phyloP scores from a whole-genome alignment of 2,888 invertebrate genomes.

The Endotricha flammealis region DNA sequence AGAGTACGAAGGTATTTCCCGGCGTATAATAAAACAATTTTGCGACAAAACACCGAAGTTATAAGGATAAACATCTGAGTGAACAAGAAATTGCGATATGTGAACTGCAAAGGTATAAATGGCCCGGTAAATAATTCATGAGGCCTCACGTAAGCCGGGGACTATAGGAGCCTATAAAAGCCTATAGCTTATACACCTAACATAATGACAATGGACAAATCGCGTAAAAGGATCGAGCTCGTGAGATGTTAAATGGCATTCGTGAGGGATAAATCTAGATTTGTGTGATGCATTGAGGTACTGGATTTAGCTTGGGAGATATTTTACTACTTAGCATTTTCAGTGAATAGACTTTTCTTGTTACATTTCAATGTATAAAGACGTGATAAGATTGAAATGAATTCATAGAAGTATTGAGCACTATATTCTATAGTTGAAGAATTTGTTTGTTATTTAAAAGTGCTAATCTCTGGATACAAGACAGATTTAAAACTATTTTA shows the following conservation, averaged over 20 bases:
- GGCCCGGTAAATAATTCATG: slow-evolving; percentile 65
- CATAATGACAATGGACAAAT: slow-evolving; percentile 55
- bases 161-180: slow-evolving; percentile 26
- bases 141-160: slow-evolving; percentile 49
- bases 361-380: too few relatives aligned
- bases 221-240: slow-evolving; percentile 40
- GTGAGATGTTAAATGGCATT: slow-evolving; percentile 51
- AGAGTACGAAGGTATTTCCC: neutral
- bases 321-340: too few relatives aligned
- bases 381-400: too few relatives aligned
- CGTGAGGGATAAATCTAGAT: slow-evolving; percentile 50
- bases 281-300: slow-evolving; percentile 14
- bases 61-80: slow-evolving; percentile 32
- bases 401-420: too few relatives aligned
- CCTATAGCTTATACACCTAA: slow-evolving; percentile 35
- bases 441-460: too few relatives aligned
- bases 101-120: slow-evolving; percentile 40
- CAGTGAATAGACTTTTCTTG: too few relatives aligned
- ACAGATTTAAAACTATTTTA: too few relatives aligned
- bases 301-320: slow-evolving; percentile 2
- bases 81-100: slow-evolving; percentile 39
- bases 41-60: slow-evolving; percentile 24
- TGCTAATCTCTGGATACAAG: too few relatives aligned
- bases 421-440: too few relatives aligned
- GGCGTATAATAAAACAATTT: slow-evolving; percentile 33